Percentiles rank a stretch among this genome's conserved stretches.
phyloP scores from a whole-genome alignment of 2,797 vertebrate genomes.

The Danionella dracula region DNA sequence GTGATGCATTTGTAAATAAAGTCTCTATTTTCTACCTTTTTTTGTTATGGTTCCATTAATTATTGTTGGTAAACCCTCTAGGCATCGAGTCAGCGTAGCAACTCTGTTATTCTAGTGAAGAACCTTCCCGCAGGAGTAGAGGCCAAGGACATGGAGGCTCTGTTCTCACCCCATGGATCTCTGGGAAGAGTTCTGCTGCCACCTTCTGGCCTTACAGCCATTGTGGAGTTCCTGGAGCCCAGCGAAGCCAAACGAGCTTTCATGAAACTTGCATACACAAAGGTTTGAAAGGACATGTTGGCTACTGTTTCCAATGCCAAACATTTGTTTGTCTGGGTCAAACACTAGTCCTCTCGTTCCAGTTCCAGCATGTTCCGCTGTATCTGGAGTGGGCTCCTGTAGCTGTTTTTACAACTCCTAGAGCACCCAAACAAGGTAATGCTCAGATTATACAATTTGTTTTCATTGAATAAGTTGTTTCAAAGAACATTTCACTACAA shows the following conservation, averaged over 20 bases:
- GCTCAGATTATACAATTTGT: background rate
- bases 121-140: constrained; percentile 82
- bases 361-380: constrained; percentile 89
- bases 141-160: constrained; percentile 67
- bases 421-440: constrained; percentile 43
- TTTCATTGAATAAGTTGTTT: no score
- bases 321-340: background rate
- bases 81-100: constrained; percentile 83
- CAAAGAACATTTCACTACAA: no score
- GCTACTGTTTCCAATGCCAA: no score
- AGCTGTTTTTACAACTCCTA: constrained; percentile 74
- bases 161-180: constrained; percentile 78
- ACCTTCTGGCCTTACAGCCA: constrained; percentile 84
- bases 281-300: constrained; percentile 68
- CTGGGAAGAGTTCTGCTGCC: constrained; percentile 88
- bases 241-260: constrained; percentile 89
- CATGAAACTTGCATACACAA: constrained; percentile 85
- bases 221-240: constrained; percentile 89
- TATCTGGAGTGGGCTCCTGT: constrained; percentile 95
- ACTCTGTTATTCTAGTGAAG: constrained; percentile 85
- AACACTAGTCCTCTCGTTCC: background rate
- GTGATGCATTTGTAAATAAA: no score
- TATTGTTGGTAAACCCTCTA: constrained; percentile 53
- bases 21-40: no score
- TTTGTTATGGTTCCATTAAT: no score